Percentiles rank a stretch among this genome's conserved stretches.
These are phyloP conservation scores for Cotesia vestalis DNA, from an alignment of 1,140 invertebrate species.

Conservation along the genomic window DNA sequence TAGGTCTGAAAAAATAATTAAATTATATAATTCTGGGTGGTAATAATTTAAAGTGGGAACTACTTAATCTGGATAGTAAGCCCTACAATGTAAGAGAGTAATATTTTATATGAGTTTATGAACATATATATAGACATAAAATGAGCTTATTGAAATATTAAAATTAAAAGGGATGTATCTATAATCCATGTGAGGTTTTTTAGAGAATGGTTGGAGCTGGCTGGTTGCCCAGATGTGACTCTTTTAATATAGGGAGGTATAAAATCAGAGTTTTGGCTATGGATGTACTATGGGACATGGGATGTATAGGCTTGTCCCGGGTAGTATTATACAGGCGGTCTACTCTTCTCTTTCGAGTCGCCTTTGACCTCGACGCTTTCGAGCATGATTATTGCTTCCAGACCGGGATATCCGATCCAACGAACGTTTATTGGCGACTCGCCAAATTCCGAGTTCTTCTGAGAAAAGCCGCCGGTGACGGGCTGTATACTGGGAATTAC, in stretches of 20 bases:
- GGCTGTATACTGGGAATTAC: slow-evolving; percentile 9
- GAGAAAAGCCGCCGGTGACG: slow-evolving; percentile 19
- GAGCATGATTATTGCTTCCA: slow-evolving; percentile 35
- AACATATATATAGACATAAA: no score
- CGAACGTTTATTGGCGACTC: slow-evolving; percentile 33
- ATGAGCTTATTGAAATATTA: slow-evolving; percentile 3
- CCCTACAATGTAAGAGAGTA: no score
- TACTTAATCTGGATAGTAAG: no score
- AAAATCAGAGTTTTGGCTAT: slow-evolving; percentile 9
- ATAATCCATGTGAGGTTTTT: neutral
- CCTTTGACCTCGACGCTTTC: slow-evolving; percentile 34
- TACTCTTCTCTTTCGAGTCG: neutral
- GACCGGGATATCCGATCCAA: slow-evolving; percentile 35
- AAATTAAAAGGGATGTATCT: neutral
- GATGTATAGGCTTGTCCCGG: neutral
- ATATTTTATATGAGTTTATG: no score
- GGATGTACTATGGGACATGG: neutral
- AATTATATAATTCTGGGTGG: no score
- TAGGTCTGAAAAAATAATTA: no score
- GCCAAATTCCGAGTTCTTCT: slow-evolving; percentile 35
- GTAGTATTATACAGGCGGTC: no score
- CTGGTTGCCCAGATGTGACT: slow-evolving; percentile 3
- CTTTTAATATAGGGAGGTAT: neutral
- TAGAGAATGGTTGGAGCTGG: neutral
- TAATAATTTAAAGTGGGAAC: no score